Percentiles rank a stretch among this genome's conserved stretches.
These are phyloP conservation scores for Ctenopoma kingsleyae DNA, from an alignment of 2,797 vertebrate species.

Conservation along the genomic window DNA sequence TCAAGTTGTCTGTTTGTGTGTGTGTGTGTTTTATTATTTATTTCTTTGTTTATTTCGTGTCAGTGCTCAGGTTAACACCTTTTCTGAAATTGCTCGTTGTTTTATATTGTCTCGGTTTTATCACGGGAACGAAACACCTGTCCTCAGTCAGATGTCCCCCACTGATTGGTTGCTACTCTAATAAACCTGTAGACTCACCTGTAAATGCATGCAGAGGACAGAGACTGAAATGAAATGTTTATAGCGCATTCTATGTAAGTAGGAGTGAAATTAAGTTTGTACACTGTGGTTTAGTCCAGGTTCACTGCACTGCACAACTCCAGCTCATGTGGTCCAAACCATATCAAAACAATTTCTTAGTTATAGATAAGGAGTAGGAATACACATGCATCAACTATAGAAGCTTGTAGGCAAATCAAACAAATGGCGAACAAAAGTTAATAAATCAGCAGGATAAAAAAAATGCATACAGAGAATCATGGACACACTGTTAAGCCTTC, in stretches of 20 bases:
- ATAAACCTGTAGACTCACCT: not conserved
- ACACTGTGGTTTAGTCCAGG: not conserved
- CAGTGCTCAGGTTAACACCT: too few species aligned
- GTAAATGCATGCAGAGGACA: not conserved
- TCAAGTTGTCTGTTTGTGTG: too few species aligned
- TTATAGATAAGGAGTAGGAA: not conserved
- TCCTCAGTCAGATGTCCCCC: too few species aligned
- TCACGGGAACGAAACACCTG: too few species aligned
- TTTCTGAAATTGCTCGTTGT: too few species aligned
- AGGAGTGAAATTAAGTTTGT: not conserved
- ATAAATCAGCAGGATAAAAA: too few species aligned
- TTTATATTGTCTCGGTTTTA: too few species aligned
- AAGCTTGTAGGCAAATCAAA: too few species aligned
- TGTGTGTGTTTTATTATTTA: too few species aligned
- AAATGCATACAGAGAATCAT: too few species aligned
- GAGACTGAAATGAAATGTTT: not conserved
- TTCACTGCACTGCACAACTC: not conserved
- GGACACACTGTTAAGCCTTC: not conserved
- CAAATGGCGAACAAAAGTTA: not conserved
- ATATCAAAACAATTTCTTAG: not conserved
- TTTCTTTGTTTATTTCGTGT: too few species aligned
- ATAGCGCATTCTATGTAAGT: not conserved
- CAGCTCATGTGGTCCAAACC: not conserved
- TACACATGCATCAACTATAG: not conserved
- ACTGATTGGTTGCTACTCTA: not conserved